phyloP scores from a whole-genome alignment of 1,140 invertebrate genomes.

The Drosophila sp. region DNA sequence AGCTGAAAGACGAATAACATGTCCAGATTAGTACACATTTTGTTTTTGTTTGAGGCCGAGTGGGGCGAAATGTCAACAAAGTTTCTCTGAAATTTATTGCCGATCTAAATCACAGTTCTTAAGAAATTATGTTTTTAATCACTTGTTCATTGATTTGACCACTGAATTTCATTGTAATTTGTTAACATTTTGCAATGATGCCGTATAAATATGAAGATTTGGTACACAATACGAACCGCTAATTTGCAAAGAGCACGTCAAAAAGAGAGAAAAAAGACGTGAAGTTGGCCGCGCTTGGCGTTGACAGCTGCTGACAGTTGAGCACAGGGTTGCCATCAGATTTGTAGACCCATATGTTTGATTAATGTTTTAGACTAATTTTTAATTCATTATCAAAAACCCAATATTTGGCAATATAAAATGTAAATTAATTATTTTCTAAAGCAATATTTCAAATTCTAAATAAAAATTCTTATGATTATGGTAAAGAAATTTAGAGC shows the following conservation, averaged over 20 bases:
- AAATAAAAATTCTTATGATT: no score
- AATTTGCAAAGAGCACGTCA: conserved; percentile 72
- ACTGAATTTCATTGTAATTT: conserved; percentile 18
- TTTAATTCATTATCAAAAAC: no score
- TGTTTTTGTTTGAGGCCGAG: neutral
- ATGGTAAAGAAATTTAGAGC: neutral
- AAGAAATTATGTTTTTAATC: conserved; percentile 15
- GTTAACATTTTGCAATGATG: conserved; percentile 31
- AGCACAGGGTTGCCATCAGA: neutral
- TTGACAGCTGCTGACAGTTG: conserved; percentile 6
- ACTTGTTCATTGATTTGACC: conserved; percentile 9
- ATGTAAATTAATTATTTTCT: no score
- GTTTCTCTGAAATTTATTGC: conserved; percentile 25
- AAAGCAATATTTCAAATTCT: no score
- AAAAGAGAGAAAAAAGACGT: conserved; percentile 69
- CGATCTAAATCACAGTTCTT: neutral
- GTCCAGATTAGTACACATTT: conserved; percentile 22
- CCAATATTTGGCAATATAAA: no score
- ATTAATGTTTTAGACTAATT: no score
- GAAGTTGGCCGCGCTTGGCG: conserved; percentile 59
- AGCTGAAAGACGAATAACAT: conserved; percentile 54
- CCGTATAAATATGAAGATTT: conserved; percentile 56
- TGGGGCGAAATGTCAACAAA: conserved; percentile 54
- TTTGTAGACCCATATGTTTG: neutral
- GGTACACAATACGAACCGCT: conserved; percentile 63